Evolutionary conservation across 2,888 invertebrate genomes (phyloP).

Genomic region (Eurois occulta): DNA sequence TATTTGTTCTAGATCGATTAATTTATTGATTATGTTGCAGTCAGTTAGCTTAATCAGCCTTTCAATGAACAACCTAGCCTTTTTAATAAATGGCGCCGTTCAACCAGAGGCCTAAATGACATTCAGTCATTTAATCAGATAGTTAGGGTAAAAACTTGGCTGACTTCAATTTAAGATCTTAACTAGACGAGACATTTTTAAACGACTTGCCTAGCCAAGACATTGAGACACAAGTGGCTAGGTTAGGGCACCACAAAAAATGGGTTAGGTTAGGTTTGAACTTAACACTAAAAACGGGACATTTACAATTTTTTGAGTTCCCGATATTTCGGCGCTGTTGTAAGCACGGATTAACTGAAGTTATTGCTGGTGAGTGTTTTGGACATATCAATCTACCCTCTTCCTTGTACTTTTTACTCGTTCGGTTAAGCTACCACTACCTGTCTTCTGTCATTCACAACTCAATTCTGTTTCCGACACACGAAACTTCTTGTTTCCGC

Average conservation of each 20-base stretch:
- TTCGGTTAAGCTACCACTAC: background rate
- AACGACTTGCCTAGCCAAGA: background rate
- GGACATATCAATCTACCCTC: too few relatives aligned
- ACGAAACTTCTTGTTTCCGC: background rate
- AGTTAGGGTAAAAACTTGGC: background rate
- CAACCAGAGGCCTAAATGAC: too few relatives aligned
- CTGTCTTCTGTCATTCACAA: background rate
- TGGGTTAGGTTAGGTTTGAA: background rate
- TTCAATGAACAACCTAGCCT: background rate
- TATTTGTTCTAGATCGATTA: constrained; percentile 37
- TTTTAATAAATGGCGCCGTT: too few relatives aligned
- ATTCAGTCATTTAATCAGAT: background rate
- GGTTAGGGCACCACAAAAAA: too few relatives aligned
- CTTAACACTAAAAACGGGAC: background rate
- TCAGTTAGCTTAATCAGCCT: background rate
- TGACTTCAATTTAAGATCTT: background rate
- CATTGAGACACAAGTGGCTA: background rate
- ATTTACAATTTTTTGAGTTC: background rate
- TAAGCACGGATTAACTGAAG: too few relatives aligned
- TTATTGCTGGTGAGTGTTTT: too few relatives aligned
- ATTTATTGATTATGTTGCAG: constrained; percentile 15
- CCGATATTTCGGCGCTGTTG: background rate
- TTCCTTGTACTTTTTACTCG: too few relatives aligned
- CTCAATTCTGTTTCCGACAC: background rate
- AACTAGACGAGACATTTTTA: background rate